Evolutionary conservation across 1,140 invertebrate species (phyloP), one percentile per base, ranked within the genome.

Genomic region (Drosophila gunungcola): DNA sequence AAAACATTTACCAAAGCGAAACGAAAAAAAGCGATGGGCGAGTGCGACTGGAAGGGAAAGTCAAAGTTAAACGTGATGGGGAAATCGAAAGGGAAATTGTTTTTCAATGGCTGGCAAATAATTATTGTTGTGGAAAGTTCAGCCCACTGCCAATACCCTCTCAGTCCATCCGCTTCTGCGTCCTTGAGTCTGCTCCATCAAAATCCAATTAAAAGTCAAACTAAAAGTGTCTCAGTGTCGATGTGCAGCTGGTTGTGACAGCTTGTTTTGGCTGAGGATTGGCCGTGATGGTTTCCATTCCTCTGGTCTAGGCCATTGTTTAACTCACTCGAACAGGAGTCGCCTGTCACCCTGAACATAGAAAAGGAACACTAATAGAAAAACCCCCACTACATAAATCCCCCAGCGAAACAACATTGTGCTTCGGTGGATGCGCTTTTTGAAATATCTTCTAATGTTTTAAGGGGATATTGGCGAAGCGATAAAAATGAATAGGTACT

Each of bases 61-160:
- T 53, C 39, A 9, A 48, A 48, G 9, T 9, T 42, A 56, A 63
- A 53, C 36, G 38, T 60, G 62, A 52, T 53, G 58, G 86, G 67
- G 86, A 90, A 90, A 90, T 90, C 68, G 74, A 90, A 88, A 88
- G 69, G 86, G 86, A 90, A 90, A 90, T 90, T 82, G 79, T 76
- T 86, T 83, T 90, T 82, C 88, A 90, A 90, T 90, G 67, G 68
- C 72, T 80, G 83, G 86, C 63, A 90, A 90, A 89, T 89, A 88
- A 89, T 89, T 88, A 83, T 88, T 83, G 34, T 78, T 78, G 42
- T 78, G 75, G 25, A 73, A 56, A 74, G 45, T 72, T 39, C 16
- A 21, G n/a, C 27, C 16, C 9, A 7, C 38, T 6, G n/a, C 9
- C 48, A 32, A 29, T 21, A 4, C 16, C 4, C 41, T 13, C 6